A percentile compares a stretch with the other conserved stretches of the same genome.
Evolutionary conservation across 2,888 invertebrate species (phyloP).

Genomic region (Scaptomyza flava): DNA sequence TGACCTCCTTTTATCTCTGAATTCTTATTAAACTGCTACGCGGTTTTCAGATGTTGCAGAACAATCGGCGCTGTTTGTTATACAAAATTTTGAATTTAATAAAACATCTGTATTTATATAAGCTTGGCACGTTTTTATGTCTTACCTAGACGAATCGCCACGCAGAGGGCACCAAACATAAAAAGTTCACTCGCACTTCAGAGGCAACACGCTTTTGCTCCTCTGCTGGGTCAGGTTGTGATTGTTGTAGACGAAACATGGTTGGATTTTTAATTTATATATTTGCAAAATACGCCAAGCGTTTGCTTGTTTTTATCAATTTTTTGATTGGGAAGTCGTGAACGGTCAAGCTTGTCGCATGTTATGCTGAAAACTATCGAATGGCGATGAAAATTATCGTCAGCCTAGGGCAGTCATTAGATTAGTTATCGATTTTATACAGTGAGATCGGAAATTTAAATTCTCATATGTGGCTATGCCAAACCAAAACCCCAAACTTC

Average conservation of each 20-base stretch:
- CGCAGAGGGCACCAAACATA: constrained; percentile 78
- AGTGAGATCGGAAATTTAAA: neutral
- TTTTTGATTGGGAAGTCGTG: constrained; percentile 2
- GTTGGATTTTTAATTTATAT: constrained; percentile 29
- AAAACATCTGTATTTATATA: constrained; percentile 50
- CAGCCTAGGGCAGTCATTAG: neutral
- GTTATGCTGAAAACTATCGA: constrained; percentile 9
- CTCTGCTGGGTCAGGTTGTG: constrained; percentile 83
- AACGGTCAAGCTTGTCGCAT: neutral
- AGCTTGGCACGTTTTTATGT: constrained; percentile 34
- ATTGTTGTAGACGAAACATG: constrained; percentile 84
- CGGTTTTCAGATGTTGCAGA: constrained; percentile 56
- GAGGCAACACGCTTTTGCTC: constrained; percentile 82
- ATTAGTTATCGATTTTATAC: constrained; percentile 9
- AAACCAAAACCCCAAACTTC: neutral
- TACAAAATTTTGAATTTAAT: constrained; percentile 9
- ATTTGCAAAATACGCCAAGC: constrained; percentile 7
- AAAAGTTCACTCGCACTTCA: constrained; percentile 82
- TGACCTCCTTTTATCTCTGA: constrained; percentile 10
- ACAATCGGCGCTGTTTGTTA: constrained; percentile 54
- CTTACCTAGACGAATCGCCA: constrained; percentile 81
- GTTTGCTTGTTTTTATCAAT: neutral
- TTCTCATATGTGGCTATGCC: too few relatives aligned
- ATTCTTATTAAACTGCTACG: constrained; percentile 28
- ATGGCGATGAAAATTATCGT: neutral